Evolutionary conservation across 2,113 vertebrate genomes (phyloP), one percentile per base, ranked within the genome.

Genomic region (Pachypanchax playfairii): DNA sequence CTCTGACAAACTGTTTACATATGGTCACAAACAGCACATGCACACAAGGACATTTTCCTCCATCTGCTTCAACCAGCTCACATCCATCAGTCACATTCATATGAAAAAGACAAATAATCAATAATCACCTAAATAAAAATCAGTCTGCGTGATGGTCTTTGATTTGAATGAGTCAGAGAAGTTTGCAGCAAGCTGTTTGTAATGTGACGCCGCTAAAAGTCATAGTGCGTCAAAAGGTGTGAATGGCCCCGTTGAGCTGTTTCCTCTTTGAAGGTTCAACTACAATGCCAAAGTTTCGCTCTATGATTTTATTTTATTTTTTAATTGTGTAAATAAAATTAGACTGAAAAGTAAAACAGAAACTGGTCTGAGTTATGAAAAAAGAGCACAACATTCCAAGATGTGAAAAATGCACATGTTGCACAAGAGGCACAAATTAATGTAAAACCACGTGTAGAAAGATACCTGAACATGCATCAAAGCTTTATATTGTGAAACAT

Each of bases 211-310:
- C 39, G 7, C 68, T 73, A 61, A 60, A 87, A 87, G 85, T 83
- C 66, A 57, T 14, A 74, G 25, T 24, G 56, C 59, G 54, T 85
- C 75, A 88, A 85, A 85, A 69, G 62, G 70, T 67, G 71, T 86
- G 85, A 83, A 88, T 73, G 71, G 61, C 60, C 74, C 67, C 85
- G 69, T 86, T 63, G 49, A 88, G 75, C 85, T 90, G 87, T 87
- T 91, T 90, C 85, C 86, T 85, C 59, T 18, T 42, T 9, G 4
- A 18, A 79, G 46, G 60, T 66, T 76, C 72, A 70, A 50, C 5
- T 9, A n/a, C n/a, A 55, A 2, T 14, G 35, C 6, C 20, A 18
- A 18, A 41, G 36, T 2, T 1, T n/a, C 17, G n/a, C n/a, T 42
- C n/a, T 3, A 42, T 20, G 7, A 1, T 10, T 20, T 20, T 18